Conservation (phyloP, 2,888 invertebrate genomes). For the Watsonalla cultraria region DNA sequence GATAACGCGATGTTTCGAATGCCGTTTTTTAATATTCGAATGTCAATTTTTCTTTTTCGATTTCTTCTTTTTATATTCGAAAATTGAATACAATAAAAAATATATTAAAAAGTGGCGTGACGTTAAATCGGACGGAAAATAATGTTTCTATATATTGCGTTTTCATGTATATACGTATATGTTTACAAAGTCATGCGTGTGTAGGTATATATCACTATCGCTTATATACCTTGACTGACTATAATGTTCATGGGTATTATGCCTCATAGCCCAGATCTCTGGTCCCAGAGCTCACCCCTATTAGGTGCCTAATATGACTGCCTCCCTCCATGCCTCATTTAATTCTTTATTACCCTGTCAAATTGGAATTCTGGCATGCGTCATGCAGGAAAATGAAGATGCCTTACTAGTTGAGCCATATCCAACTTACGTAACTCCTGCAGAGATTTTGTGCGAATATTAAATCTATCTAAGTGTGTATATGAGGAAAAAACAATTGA, state of each 20-base stretch:
- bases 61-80: too few species aligned
- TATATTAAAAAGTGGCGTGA: too few species aligned
- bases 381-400: constrained; percentile 18
- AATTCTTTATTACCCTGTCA: constrained; percentile 24
- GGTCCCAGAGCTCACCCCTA: constrained; percentile 8
- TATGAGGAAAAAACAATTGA: too few species aligned
- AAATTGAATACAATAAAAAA: too few species aligned
- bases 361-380: constrained; percentile 24
- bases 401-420: constrained; percentile 11
- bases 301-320: constrained; percentile 5
- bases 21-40: too few species aligned
- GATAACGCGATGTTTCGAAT: too few species aligned
- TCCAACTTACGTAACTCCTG: not conserved
- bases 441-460: not conserved
- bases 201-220: not conserved
- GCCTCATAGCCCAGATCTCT: not conserved
- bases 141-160: too few species aligned
- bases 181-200: too few species aligned
- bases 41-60: too few species aligned
- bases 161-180: too few species aligned
- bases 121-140: too few species aligned
- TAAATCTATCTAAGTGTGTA: too few species aligned
- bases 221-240: not conserved
- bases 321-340: constrained; percentile 14
- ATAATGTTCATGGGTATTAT: not conserved